A percentile compares a stretch with the other conserved stretches of the same genome.
Evolutionary conservation across 2,888 invertebrate species (phyloP).

Genomic region (Noctua fimbriata): DNA sequence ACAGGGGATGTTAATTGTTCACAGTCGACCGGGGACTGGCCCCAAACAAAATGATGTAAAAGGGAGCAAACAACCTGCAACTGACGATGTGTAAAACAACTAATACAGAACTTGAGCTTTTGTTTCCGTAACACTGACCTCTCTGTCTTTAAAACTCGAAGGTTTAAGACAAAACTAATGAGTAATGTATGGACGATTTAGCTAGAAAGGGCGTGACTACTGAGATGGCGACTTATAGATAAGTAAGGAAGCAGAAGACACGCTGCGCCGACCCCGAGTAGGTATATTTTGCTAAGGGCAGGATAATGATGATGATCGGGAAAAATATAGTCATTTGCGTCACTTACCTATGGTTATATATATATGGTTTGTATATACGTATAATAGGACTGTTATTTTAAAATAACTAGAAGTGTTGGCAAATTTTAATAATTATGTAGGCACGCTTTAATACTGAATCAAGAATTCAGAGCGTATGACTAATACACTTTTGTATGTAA

Average conservation of each 20-base stretch:
- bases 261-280: background rate
- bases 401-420: too few relatives aligned
- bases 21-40: constrained; percentile 21
- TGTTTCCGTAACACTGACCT: background rate
- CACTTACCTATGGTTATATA: background rate
- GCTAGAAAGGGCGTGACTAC: background rate
- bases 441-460: background rate
- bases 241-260: background rate
- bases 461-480: background rate
- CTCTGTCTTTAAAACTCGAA: background rate
- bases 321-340: background rate
- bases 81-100: background rate
- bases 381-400: background rate
- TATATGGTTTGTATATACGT: background rate
- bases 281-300: background rate
- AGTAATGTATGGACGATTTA: background rate
- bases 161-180: background rate
- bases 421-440: background rate
- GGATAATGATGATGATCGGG: background rate
- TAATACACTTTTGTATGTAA: constrained; percentile 2
- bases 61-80: background rate
- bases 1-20: constrained; percentile 49
- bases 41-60: background rate
- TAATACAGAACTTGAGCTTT: background rate
- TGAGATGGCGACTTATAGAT: background rate